Base-by-base conservation (phyloP, 2,113 vertebrate species). In the Chloropsis cyanopogon region DNA sequence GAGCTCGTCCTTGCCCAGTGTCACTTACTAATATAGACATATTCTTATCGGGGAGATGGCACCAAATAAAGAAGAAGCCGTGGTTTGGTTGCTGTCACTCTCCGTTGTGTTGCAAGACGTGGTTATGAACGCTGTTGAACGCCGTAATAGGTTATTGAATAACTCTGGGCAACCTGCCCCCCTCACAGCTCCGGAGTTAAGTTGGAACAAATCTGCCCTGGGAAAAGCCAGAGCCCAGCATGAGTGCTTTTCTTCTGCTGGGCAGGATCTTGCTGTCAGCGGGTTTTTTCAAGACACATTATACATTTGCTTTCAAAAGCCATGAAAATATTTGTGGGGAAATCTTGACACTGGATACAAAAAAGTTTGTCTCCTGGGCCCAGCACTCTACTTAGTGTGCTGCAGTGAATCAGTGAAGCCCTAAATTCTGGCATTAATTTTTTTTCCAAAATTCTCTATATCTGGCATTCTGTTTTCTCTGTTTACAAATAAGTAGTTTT, bases 181-280 rank as follows among this genome's bases (percentile, higher is more conserved):
- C 61, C 41, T 91, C 87, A 90, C 86, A 90, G 86, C 92, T 96
- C 86, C 66, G 1, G 7, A 54, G 86, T 90, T 93, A 86, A 92
- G 76, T 26, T 95, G 89, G 94, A 95, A 86, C 83, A 96, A 87
- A 86, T 71, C 89, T 92, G 95, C 81, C 88, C 64, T 81, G 91
- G 85, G 93, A 97, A 96, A 92, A 41, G 77, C 96, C 97, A 97
- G 88, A 89, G 92, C 96, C 59, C 95, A 90, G 96, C 95, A 95
- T 97, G 96, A 95, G 92, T 96, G 90, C 94, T 95, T 96, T 93
- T 95, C 73, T 92, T 88, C 61, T 96, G 52, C 95, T 71, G 93
- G 93, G 90, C 91, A 94, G 95, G 95, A 92, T 95, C 92, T 97
- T 97, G 93, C 88, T 96, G 44, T 96, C 97, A 92, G 72, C 28